Base-by-base conservation (phyloP, 2,888 invertebrate species). In the Ophion obscuratus region DNA sequence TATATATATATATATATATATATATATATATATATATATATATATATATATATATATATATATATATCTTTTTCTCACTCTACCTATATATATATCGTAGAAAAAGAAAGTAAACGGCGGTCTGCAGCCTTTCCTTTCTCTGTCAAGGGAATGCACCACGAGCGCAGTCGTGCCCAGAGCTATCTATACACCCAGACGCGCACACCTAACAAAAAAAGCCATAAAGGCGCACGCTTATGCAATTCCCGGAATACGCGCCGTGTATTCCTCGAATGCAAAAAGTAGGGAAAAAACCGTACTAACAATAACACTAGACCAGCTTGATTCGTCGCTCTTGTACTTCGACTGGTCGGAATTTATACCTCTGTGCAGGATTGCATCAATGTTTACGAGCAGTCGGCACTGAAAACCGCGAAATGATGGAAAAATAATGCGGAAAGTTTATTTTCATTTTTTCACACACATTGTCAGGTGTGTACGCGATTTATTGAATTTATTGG, bases 91-190 rank as follows among this genome's bases (percentile, higher is more conserved):
- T 71, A 31, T 4, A 71, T 61, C 57, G 20, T 20, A 74, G 66
- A 82, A 78, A 78, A 83, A 79, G 68, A 83, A 79, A 78, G 83
- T 79, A 79, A 83, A 81, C 75, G 57, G 20, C 20, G 61, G 70
- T 67, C 81, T 71, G 53, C 75, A 67, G 81, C 77, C 73, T 81
- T 84, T 81, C 77, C 84, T 84, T 84, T 77, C 77, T 74, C 83
- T 79, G 83, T 83, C 83, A 79, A 83, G 78, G 78, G 78, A 83
- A 83, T 79, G 74, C 62, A 64, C 78, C 62, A 20, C 64, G 66
- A 64, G 61, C 61, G 61, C 61, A 24, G 10, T 61, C 47, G 4
- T 47, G 47, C 47, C 47, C 47, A 40, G 40, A 40, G 40, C 40
- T 40, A 9, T 40, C 40, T 40, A 40, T 40, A 40, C 40, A 40